Evolutionary conservation across 2,888 invertebrate genomes (phyloP).

Genomic region (Drosophila neonasuta): DNA sequence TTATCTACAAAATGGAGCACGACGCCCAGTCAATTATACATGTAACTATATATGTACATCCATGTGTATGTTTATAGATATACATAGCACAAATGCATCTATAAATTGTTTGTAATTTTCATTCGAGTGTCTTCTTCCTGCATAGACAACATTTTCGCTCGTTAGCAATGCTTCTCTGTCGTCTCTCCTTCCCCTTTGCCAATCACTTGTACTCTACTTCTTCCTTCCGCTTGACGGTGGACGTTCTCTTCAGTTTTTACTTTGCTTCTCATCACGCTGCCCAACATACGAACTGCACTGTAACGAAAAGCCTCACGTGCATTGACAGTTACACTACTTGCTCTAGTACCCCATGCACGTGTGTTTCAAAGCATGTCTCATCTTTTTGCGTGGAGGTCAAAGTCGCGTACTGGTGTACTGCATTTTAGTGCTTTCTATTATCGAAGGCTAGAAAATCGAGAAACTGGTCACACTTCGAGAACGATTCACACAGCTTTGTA

Average conservation of each 20-base stretch:
- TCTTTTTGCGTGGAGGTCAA: conserved; percentile 61
- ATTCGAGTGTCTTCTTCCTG: conserved; percentile 71
- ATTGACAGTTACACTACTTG: conserved; percentile 44
- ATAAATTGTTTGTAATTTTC: conserved; percentile 69
- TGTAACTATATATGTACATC: conserved; percentile 2
- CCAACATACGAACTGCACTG: conserved; percentile 13
- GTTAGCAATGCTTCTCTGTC: conserved; percentile 45
- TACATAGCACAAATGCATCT: conserved; percentile 7
- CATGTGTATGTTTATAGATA: conserved; percentile 7
- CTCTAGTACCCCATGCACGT: not conserved
- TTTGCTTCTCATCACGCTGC: not conserved
- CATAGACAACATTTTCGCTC: conserved; percentile 60
- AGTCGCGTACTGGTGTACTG: conserved; percentile 54
- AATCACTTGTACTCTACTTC: conserved; percentile 50
- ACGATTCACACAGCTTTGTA: conserved; percentile 20
- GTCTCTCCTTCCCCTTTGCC: conserved; percentile 18
- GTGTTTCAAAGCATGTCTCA: conserved; percentile 18
- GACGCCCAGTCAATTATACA: conserved; percentile 43
- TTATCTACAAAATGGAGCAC: conserved; percentile 53
- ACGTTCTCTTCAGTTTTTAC: conserved; percentile 6
- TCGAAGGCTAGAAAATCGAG: conserved; percentile 6
- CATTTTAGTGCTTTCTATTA: conserved; percentile 36
- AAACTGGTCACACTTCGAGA: conserved; percentile 37
- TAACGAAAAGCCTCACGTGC: conserved; percentile 71
- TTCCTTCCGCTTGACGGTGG: conserved; percentile 52